Evolutionary conservation across 2,888 invertebrate genomes (phyloP).

Genomic region (Ariolimax columbianus): DNA sequence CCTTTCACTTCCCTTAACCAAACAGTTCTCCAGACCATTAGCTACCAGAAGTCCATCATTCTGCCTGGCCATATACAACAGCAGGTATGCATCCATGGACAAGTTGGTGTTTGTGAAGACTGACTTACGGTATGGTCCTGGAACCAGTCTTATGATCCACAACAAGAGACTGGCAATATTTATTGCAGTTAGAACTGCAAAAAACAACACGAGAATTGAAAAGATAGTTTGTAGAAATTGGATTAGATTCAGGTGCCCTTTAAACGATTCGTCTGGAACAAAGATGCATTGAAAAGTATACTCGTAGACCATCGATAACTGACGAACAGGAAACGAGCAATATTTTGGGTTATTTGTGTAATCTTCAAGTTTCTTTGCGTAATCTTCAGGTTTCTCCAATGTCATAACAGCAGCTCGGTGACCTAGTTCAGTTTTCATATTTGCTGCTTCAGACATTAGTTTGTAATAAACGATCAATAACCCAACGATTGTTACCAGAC

Average conservation of each 20-base stretch:
- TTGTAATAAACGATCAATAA: neutral
- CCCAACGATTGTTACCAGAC: neutral
- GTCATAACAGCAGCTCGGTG: neutral
- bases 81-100: constrained; percentile 19
- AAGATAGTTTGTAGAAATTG: neutral
- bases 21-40: neutral
- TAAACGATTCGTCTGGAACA: neutral
- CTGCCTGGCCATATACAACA: constrained; percentile 10
- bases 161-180: constrained; percentile 22
- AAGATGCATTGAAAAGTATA: constrained; percentile 2
- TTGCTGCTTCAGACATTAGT: neutral
- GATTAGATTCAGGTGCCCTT: too few species aligned
- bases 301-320: neutral
- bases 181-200: constrained; percentile 2
- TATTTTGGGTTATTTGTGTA: neutral
- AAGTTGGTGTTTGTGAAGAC: neutral
- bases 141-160: constrained; percentile 10
- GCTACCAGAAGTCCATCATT: constrained; percentile 8
- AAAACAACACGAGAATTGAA: neutral
- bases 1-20: neutral
- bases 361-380: neutral
- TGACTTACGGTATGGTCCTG: neutral
- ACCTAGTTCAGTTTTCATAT: neutral
- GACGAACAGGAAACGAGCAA: too few species aligned
- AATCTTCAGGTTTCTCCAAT: neutral